Evolutionary conservation across 2,113 vertebrate species (phyloP).

Genomic region (Oryzias woworae): DNA sequence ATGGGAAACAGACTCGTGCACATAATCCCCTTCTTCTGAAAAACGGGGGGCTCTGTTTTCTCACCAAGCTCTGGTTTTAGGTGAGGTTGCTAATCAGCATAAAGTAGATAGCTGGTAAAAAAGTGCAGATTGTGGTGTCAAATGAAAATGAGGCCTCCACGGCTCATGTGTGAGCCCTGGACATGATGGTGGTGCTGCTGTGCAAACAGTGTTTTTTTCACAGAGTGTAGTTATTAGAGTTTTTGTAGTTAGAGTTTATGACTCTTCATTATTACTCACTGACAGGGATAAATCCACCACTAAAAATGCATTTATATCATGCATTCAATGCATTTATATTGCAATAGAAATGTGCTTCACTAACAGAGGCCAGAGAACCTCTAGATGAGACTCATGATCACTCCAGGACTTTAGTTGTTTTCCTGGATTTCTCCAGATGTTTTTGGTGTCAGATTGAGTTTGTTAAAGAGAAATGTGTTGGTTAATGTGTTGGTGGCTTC

Average conservation of each 20-base stretch:
- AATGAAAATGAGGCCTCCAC: constrained; percentile 30
- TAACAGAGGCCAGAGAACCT: constrained; percentile 39
- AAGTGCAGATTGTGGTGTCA: constrained; percentile 4
- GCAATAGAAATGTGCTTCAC: constrained; percentile 67
- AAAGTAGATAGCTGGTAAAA: constrained; percentile 13
- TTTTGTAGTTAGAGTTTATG: constrained; percentile 29
- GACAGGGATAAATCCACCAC: constrained; percentile 61
- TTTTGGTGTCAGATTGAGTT: neutral
- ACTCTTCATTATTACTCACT: constrained; percentile 52
- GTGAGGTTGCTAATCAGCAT: constrained; percentile 19
- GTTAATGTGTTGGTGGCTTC: constrained; percentile 30
- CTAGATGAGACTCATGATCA: constrained; percentile 48
- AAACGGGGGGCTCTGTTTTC: constrained; percentile 39
- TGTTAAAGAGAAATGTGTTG: constrained; percentile 19
- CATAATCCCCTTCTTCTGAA: constrained; percentile 33
- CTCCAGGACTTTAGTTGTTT: constrained; percentile 24
- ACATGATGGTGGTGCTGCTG: constrained; percentile 27
- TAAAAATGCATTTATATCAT: too few species aligned
- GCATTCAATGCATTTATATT: neutral
- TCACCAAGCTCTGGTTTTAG: constrained; percentile 23
- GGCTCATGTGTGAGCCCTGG: constrained; percentile 14
- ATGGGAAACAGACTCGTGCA: constrained; percentile 67
- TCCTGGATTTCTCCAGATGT: constrained; percentile 9
- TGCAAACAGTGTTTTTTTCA: constrained; percentile 29
- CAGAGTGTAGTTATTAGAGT: too few species aligned